Base-by-base conservation (phyloP, 2,888 invertebrate genomes). In the Eurois occulta region DNA sequence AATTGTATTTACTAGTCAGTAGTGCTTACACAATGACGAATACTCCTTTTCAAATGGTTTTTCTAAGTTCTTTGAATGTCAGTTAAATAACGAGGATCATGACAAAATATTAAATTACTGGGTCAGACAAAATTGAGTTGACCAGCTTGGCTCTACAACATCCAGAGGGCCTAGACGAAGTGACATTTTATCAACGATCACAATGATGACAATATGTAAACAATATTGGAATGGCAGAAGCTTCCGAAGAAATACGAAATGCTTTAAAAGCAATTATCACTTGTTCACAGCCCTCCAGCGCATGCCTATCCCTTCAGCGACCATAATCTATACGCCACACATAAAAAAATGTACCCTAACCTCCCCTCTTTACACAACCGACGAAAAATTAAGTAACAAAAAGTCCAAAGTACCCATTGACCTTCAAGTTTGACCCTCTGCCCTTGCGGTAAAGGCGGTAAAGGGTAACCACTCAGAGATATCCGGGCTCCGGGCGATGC, bases 401-500 rank as follows among this genome's bases (percentile, higher is more conserved):
- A 84, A 81, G 80, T 82, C 86, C 82, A 64, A 81, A 77, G 89
- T 80, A 71, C 84, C 71, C 64, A 77, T 75, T 84, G 83, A 82
- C 87, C 85, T 87, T 80, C 55, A 69, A 55, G 43, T 35, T 46
- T 81, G 82, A 82, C 86, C 85, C 76, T 80, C 76, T 83, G 70
- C 80, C 83, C 85, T 83, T 80, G 77, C 66, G 76, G 74, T 35
- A 38, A 7, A 60, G 68, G 77, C 68, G 73, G 75, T 28, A 48
- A 7, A 60, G 85, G 38, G 64, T 75, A 35, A 77, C 77, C 80
- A 81, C 79, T 77, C 72, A 46, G 77, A 81, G 85, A 87, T 86
- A 87, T 87, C 85, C 84, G 84, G 87, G 88, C 90, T 80, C 83
- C 86, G 46, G 85, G 87, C 87, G 69, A 80, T 86, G 82, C 79